Conservation (phyloP, 2,888 invertebrate genomes). For the Drosophila kanekoi region DNA sequence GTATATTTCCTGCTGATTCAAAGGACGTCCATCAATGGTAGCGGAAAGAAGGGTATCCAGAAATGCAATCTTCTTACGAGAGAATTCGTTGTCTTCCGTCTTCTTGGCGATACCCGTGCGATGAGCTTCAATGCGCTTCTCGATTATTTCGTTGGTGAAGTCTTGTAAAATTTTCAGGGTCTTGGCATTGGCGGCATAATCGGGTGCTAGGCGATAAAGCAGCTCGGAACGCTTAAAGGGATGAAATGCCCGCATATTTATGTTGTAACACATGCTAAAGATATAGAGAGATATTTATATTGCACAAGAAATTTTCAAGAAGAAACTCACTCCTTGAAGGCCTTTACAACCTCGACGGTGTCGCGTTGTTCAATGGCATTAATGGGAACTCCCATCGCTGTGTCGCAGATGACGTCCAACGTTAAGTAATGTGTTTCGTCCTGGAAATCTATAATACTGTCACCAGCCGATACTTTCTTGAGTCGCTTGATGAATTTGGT, state of each 20-base stretch:
- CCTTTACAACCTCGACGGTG: slow-evolving; percentile 85
- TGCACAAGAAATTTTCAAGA: neutral
- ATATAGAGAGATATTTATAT: no score
- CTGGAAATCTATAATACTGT: slow-evolving; percentile 86
- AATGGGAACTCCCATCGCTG: slow-evolving; percentile 88
- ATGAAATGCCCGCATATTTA: slow-evolving; percentile 76
- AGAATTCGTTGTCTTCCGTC: slow-evolving; percentile 44
- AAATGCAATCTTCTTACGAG: slow-evolving; percentile 78
- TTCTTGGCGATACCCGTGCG: slow-evolving; percentile 20
- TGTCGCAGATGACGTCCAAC: slow-evolving; percentile 86
- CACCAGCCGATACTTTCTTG: slow-evolving; percentile 60
- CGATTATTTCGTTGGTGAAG: slow-evolving; percentile 82
- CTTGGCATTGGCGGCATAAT: slow-evolving; percentile 85
- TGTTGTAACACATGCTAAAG: slow-evolving; percentile 77
- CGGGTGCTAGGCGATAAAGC: slow-evolving; percentile 83
- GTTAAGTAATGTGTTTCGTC: slow-evolving; percentile 85
- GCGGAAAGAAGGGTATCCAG: slow-evolving; percentile 81
- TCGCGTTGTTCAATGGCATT: slow-evolving; percentile 85
- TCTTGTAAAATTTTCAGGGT: slow-evolving; percentile 83
- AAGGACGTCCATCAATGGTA: slow-evolving; percentile 73
- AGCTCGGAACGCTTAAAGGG: slow-evolving; percentile 64
- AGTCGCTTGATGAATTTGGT: slow-evolving; percentile 85
- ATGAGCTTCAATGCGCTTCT: slow-evolving; percentile 69
- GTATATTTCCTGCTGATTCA: slow-evolving; percentile 78
- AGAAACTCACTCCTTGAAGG: slow-evolving; percentile 85